Evolutionary conservation across 2,113 vertebrate species (phyloP).

Genomic region (Romanogobio albipinnatus): DNA sequence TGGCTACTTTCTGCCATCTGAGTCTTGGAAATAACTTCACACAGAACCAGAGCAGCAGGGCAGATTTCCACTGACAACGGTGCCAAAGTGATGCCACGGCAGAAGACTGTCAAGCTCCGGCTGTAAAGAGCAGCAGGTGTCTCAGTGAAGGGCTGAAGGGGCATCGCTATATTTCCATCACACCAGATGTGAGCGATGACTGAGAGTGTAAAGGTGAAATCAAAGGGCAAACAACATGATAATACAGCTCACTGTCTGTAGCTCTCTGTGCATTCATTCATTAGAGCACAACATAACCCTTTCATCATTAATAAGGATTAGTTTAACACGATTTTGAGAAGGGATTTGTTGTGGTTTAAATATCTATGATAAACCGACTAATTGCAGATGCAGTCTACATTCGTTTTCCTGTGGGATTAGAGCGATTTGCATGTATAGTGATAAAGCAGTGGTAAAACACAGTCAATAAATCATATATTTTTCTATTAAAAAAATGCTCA

Average conservation of each 20-base stretch:
- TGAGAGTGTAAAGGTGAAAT: slow-evolving; percentile 11
- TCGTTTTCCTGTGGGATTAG: background rate
- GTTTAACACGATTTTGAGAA: background rate
- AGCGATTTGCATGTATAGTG: background rate
- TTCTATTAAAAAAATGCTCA: background rate
- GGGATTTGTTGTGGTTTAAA: background rate
- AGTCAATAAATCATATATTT: too few species aligned
- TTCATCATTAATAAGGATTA: slow-evolving; percentile 22
- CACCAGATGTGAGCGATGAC: slow-evolving; percentile 26
- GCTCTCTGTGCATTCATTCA: slow-evolving; percentile 1
- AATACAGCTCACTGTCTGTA: background rate
- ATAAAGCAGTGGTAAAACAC: background rate
- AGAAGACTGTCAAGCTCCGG: slow-evolving; percentile 11
- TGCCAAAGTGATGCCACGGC: slow-evolving; percentile 21
- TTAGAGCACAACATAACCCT: slow-evolving; percentile 14
- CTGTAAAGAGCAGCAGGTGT: slow-evolving; percentile 42
- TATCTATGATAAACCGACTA: background rate
- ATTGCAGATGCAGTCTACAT: background rate
- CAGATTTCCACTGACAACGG: slow-evolving; percentile 20
- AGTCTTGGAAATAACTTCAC: background rate
- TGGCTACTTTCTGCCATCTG: background rate
- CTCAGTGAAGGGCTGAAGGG: slow-evolving; percentile 13
- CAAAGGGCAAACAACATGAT: slow-evolving; percentile 7
- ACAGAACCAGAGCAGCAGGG: background rate
- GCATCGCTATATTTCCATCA: slow-evolving; percentile 16